These are phyloP conservation scores for Jacana jacana DNA, from an alignment of 2,113 vertebrate genomes.

Conservation along the genomic window DNA sequence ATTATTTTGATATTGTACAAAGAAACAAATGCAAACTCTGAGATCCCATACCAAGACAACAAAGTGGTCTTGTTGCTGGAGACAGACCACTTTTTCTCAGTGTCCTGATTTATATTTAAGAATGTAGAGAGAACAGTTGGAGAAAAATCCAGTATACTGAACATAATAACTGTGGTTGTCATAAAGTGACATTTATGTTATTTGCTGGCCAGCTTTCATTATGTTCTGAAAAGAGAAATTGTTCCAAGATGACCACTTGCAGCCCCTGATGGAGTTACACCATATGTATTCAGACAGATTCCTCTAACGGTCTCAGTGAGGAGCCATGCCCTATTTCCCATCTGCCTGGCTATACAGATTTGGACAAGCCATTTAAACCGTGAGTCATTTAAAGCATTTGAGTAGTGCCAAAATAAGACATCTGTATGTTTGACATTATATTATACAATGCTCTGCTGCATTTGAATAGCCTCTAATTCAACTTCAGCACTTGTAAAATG, in stretches of 20 bases:
- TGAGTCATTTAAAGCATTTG: neutral
- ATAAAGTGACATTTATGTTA: neutral
- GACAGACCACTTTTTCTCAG: neutral
- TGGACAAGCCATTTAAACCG: neutral
- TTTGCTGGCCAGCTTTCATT: neutral
- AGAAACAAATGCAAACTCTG: neutral
- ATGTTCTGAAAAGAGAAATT: neutral
- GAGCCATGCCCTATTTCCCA: neutral
- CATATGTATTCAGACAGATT: neutral
- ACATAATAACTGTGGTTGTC: neutral
- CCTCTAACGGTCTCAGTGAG: neutral
- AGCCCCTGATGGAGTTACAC: neutral
- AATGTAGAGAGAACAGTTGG: neutral
- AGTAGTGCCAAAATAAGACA: neutral
- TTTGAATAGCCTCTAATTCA: neutral
- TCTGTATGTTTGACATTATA: neutral
- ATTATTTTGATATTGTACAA: neutral
- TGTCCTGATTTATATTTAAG: neutral
- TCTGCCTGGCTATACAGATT: neutral
- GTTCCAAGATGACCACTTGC: neutral
- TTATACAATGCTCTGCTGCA: neutral
- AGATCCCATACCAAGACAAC: neutral
- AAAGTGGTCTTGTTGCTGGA: neutral
- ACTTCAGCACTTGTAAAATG: neutral
- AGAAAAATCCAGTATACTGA: neutral